phyloP scores from a whole-genome alignment of 1,140 invertebrate species.

The Cyclargus thomasi region DNA sequence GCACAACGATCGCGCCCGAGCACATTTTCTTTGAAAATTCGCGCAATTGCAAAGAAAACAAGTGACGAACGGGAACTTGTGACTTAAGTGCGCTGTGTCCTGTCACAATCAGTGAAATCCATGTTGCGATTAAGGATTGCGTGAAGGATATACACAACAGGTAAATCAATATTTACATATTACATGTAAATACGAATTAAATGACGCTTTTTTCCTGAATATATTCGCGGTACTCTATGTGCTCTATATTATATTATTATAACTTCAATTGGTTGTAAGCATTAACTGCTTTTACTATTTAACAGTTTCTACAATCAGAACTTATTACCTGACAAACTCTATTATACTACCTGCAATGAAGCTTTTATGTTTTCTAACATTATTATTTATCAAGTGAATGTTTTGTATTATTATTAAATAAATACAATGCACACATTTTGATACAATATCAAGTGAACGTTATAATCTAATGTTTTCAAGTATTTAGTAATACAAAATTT shows the following conservation, averaged over 20 bases:
- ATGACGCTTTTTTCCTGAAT: not conserved
- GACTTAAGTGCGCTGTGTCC: conserved; percentile 58
- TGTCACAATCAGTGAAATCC: conserved; percentile 41
- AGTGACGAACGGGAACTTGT: conserved; percentile 59
- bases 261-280: not conserved
- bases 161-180: conserved; percentile 41
- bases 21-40: conserved; percentile 72
- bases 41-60: conserved; percentile 68
- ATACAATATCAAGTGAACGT: not conserved
- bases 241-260: not conserved
- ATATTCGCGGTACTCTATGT: not conserved
- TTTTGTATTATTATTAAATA: too few species aligned
- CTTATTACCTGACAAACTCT: too few species aligned
- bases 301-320: not conserved
- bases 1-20: conserved; percentile 59
- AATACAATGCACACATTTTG: not conserved
- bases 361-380: too few species aligned
- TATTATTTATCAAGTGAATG: too few species aligned
- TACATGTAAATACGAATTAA: not conserved
- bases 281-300: too few species aligned
- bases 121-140: conserved; percentile 67
- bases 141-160: conserved; percentile 46
- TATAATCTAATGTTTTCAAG: conserved; percentile 1
- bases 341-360: too few species aligned
- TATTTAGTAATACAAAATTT: conserved; percentile 3